Evolutionary conservation across 2,797 vertebrate species (phyloP).

Genomic region (Chiloscyllium punctatum): DNA sequence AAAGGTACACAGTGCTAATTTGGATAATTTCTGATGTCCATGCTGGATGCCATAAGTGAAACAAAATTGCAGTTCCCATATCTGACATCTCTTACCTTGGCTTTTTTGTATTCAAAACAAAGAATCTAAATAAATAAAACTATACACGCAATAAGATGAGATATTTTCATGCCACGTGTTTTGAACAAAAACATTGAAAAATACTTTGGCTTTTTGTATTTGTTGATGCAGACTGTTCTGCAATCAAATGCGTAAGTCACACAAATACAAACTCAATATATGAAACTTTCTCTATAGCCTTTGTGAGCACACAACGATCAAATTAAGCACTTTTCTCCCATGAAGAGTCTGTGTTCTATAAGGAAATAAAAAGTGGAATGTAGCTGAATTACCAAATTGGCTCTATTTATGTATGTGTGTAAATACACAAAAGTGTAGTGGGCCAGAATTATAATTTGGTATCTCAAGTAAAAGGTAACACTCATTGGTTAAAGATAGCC

Average conservation of each 20-base stretch:
- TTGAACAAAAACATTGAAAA: constrained; percentile 17
- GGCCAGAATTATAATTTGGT: neutral
- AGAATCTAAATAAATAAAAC: neutral
- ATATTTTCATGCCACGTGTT: constrained; percentile 6
- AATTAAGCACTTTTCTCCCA: neutral
- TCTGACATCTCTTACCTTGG: neutral
- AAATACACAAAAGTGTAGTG: neutral
- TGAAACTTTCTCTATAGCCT: neutral
- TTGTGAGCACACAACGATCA: neutral
- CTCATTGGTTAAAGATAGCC: neutral
- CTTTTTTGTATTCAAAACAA: constrained; percentile 23
- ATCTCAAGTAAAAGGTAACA: neutral
- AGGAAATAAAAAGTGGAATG: neutral
- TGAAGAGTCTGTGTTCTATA: neutral
- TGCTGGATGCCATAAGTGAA: neutral
- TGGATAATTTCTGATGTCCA: neutral
- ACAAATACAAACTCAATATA: neutral
- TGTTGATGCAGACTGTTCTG: neutral
- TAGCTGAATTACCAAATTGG: neutral
- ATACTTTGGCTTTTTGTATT: neutral
- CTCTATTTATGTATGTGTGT: neutral
- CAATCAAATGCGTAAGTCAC: neutral
- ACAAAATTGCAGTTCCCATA: constrained; percentile 12
- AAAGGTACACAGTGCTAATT: neutral
- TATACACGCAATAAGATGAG: neutral